Evolutionary conservation across 2,888 invertebrate species (phyloP).

Genomic region (Ophion obscuratus): DNA sequence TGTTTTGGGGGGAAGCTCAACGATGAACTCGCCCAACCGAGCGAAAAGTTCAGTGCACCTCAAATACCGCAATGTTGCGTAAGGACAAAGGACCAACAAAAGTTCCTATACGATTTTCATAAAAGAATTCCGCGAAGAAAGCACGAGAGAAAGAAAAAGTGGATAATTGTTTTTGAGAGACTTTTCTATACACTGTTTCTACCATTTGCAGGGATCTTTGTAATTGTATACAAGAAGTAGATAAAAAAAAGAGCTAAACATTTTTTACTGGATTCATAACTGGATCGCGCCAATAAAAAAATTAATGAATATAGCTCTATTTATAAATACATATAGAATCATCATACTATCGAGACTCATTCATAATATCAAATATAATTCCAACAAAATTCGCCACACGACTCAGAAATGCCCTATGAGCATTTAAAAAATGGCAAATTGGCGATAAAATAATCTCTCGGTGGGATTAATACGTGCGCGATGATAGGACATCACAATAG

Average conservation of each 20-base stretch:
- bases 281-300: neutral
- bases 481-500: slow-evolving; percentile 68
- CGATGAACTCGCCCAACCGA: neutral
- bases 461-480: slow-evolving; percentile 2
- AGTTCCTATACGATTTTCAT: neutral
- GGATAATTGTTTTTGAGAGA: neutral
- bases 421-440: neutral
- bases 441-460: neutral
- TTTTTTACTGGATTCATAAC: slow-evolving; percentile 7
- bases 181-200: slow-evolving; percentile 41
- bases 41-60: neutral
- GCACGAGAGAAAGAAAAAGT: neutral
- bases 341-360: neutral
- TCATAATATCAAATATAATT: no score
- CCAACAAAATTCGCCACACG: no score
- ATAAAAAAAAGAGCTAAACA: neutral
- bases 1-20: neutral
- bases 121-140: neutral
- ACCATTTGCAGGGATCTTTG: slow-evolving; percentile 2
- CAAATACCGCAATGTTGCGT: neutral
- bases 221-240: neutral
- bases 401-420: neutral
- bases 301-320: neutral
- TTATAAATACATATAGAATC: neutral
- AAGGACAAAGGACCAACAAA: neutral